These are phyloP conservation scores for Indicator indicator DNA, from an alignment of 2,113 vertebrate genomes.

Conservation along the genomic window DNA sequence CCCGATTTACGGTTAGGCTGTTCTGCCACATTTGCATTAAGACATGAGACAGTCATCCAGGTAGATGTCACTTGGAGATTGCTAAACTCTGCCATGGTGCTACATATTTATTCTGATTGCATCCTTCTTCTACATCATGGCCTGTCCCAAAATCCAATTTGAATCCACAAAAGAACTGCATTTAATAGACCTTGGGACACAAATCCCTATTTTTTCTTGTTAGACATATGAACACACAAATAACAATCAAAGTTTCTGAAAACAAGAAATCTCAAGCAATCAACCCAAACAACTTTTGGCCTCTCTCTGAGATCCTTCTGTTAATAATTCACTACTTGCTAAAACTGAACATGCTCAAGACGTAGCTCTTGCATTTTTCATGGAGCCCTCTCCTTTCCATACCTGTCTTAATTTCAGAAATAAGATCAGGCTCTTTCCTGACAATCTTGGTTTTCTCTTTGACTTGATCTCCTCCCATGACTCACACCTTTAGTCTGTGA, in stretches of 20 bases:
- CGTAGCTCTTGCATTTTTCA: constrained; percentile 15
- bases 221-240: background rate
- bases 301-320: background rate
- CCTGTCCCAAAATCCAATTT: background rate
- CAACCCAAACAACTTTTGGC: background rate
- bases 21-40: background rate
- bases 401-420: constrained; percentile 41
- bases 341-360: constrained; percentile 15
- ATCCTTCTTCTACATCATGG: background rate
- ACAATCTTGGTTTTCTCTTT: constrained; percentile 3
- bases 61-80: background rate
- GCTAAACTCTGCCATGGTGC: background rate
- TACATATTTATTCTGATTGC: background rate
- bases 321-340: constrained; percentile 20
- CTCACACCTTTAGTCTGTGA: constrained; percentile 24
- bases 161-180: background rate
- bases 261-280: background rate
- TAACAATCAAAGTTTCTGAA: background rate
- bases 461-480: constrained; percentile 27
- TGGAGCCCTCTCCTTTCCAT: background rate
- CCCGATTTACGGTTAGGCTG: background rate
- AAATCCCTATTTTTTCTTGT: background rate
- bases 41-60: background rate
- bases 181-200: background rate
- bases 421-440: background rate